Percentiles rank a stretch among this genome's conserved stretches.
phyloP scores from a whole-genome alignment of 2,888 invertebrate species.

The Spilarctia lutea region DNA sequence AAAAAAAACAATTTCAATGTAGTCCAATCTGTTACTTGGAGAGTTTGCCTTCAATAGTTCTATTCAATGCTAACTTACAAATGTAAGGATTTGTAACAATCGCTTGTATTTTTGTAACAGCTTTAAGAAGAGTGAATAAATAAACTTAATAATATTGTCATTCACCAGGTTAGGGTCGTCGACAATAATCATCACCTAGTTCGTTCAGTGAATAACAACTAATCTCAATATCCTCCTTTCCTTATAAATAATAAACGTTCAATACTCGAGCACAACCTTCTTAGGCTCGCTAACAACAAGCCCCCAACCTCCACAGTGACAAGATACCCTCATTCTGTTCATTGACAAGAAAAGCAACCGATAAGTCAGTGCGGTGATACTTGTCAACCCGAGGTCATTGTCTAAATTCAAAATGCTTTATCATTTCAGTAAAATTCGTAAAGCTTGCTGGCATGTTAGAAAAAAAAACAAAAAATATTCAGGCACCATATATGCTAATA shows the following conservation, averaged over 20 bases:
- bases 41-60: neutral
- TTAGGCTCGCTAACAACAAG: neutral
- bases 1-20: neutral
- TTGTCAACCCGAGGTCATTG: neutral
- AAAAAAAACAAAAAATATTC: slow-evolving; percentile 12
- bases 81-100: no score
- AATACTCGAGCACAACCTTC: neutral
- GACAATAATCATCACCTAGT: neutral
- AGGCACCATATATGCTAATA: slow-evolving; percentile 19
- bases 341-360: neutral
- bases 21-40: neutral
- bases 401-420: neutral
- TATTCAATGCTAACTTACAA: no score
- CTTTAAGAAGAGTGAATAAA: no score
- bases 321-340: neutral
- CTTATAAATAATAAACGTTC: neutral
- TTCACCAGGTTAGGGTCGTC: neutral
- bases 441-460: neutral
- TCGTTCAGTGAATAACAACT: neutral
- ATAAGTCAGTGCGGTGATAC: neutral
- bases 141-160: no score
- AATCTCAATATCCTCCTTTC: neutral
- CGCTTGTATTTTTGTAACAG: no score
- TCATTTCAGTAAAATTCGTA: neutral
- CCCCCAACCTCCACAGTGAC: neutral